A percentile compares a stretch with the other conserved stretches of the same genome.
Conservation (phyloP, 1,140 invertebrate genomes). For the Tribolium madens region DNA sequence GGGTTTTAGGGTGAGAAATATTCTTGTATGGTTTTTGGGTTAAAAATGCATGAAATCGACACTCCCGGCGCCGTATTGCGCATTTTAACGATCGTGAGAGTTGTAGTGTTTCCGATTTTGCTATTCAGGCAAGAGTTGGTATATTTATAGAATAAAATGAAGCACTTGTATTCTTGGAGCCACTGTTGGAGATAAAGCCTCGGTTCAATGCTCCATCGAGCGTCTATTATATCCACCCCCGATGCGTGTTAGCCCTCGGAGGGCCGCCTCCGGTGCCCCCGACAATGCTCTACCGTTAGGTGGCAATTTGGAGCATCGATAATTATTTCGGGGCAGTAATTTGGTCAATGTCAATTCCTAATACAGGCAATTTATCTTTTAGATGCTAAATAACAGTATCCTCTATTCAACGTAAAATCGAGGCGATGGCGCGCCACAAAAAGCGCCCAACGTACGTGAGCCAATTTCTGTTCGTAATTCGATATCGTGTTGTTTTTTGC, state of each 20-base stretch:
- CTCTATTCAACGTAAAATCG: conserved; percentile 42
- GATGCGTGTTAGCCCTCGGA: not conserved
- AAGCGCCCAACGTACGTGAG: conserved; percentile 43
- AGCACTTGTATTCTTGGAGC: conserved; percentile 39
- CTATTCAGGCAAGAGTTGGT: conserved; percentile 15
- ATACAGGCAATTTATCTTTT: not conserved
- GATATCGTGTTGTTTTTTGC: conserved; percentile 46
- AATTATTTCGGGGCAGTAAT: conserved; percentile 12
- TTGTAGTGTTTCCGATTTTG: conserved; percentile 29
- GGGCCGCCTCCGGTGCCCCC: not conserved
- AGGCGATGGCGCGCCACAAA: conserved; percentile 27
- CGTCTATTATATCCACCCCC: conserved; percentile 17
- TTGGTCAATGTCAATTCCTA: conserved; percentile 8
- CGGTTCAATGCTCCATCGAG: conserved; percentile 29
- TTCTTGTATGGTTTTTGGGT: too few species aligned
- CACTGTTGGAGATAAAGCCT: conserved; percentile 25
- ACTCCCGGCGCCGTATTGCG: not conserved
- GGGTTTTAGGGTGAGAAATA: too few species aligned
- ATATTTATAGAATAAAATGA: conserved; percentile 43
- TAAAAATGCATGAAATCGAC: too few species aligned
- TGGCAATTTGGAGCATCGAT: not conserved
- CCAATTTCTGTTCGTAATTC: conserved; percentile 44
- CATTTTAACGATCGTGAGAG: conserved; percentile 33
- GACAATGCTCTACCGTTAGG: not conserved
- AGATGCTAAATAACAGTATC: conserved; percentile 44